Percentiles rank a stretch among this genome's conserved stretches.
Evolutionary conservation across 2,797 vertebrate species (phyloP).

Genomic region (Sebastes paucispinis): DNA sequence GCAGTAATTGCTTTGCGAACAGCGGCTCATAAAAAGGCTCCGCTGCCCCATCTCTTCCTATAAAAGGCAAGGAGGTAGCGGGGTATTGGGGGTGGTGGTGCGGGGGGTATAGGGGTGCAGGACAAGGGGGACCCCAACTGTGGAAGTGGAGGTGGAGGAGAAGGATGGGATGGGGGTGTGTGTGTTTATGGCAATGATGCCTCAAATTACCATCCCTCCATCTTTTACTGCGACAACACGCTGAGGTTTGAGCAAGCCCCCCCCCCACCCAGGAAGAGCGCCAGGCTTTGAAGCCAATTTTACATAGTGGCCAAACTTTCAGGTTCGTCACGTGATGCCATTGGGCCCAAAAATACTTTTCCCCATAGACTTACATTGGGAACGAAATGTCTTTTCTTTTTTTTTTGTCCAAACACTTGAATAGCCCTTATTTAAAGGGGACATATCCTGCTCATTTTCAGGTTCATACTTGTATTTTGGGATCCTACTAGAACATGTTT

Average conservation of each 20-base stretch:
- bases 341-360: not conserved
- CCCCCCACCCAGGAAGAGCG: too few relatives aligned
- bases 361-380: not conserved
- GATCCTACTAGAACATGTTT: not conserved
- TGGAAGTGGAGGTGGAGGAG: not conserved
- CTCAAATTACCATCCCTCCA: not conserved
- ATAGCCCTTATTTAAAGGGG: too few relatives aligned
- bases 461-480: too few relatives aligned
- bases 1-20: constrained; percentile 68
- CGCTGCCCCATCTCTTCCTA: constrained; percentile 50
- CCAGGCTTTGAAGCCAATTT: not conserved
- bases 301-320: not conserved
- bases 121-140: constrained; percentile 37
- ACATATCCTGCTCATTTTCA: too few relatives aligned
- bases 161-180: not conserved
- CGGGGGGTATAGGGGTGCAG: not conserved
- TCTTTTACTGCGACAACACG: not conserved
- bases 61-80: constrained; percentile 62
- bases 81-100: not conserved
- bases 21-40: constrained; percentile 62
- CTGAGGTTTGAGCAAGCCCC: not conserved
- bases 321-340: not conserved
- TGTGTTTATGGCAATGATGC: constrained; percentile 4
- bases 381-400: not conserved
- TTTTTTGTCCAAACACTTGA: too few relatives aligned